These are phyloP conservation scores for Rhinolophus ferrumequinum DNA, from an alignment of 2,113 vertebrate species.

Conservation along the genomic window DNA sequence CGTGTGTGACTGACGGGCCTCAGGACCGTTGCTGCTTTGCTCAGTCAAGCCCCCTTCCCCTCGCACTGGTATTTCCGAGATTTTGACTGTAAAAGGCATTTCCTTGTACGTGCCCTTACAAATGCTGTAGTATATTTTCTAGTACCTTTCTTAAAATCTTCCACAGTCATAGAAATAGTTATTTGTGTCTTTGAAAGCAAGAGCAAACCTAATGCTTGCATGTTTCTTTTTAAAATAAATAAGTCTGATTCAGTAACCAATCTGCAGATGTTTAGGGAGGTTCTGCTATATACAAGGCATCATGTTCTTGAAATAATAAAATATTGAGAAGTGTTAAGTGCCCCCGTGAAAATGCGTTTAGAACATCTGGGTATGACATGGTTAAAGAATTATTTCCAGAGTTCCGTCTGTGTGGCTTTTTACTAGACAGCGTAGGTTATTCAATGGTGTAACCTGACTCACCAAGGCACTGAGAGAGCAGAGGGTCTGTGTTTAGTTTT, in stretches of 20 bases:
- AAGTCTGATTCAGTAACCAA: background rate
- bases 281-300: background rate
- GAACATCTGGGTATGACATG: background rate
- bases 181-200: background rate
- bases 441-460: no score
- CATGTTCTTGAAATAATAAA: background rate
- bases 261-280: background rate
- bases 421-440: background rate
- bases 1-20: accelerated
- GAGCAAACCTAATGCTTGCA: background rate
- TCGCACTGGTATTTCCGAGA: background rate
- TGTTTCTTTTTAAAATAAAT: background rate
- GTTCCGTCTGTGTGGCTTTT: background rate
- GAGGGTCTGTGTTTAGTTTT: background rate
- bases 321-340: background rate
- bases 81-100: background rate
- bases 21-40: accelerated
- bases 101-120: background rate
- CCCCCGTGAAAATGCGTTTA: background rate
- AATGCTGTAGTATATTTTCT: background rate
- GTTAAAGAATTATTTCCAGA: background rate
- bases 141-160: background rate
- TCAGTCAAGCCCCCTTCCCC: background rate
- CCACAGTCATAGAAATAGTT: background rate
- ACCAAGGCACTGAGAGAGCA: background rate